Conservation (phyloP, 64 coral and sea anemone species). For the Catalaphyllia jardinei region DNA sequence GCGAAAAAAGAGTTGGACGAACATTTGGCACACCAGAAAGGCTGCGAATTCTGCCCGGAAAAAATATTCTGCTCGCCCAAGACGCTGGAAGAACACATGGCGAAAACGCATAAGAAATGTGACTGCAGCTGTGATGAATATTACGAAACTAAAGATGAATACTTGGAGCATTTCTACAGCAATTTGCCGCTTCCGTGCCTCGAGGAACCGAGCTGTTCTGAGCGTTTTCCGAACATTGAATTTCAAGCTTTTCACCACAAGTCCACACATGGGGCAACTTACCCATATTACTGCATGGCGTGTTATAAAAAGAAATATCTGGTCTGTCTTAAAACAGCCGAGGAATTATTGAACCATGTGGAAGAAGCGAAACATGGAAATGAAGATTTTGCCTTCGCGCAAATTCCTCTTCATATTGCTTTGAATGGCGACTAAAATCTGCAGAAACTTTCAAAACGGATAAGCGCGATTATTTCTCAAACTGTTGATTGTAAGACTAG, state of each 20-base stretch:
- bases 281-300: slow-evolving; percentile 91
- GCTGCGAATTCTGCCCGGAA: slow-evolving; percentile 77
- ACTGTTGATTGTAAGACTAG: neutral
- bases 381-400: slow-evolving; percentile 85
- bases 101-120: slow-evolving; percentile 71
- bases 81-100: slow-evolving; percentile 75
- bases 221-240: slow-evolving; percentile 86
- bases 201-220: slow-evolving; percentile 79
- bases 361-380: slow-evolving; percentile 75
- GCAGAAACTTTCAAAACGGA: neutral
- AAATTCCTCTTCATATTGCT: slow-evolving; percentile 66
- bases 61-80: slow-evolving; percentile 65
- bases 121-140: slow-evolving; percentile 73
- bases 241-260: slow-evolving; percentile 75
- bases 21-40: slow-evolving; percentile 51
- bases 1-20: slow-evolving; percentile 65
- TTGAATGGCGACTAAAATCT: neutral
- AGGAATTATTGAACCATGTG: slow-evolving; percentile 77
- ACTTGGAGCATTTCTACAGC: slow-evolving; percentile 87
- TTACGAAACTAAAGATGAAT: slow-evolving; percentile 70
- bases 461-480: neutral
- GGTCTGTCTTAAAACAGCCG: slow-evolving; percentile 80
- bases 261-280: slow-evolving; percentile 68
- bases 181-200: slow-evolving; percentile 82
- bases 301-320: slow-evolving; percentile 85